Evolutionary conservation across 2,797 vertebrate species (phyloP).

Genomic region (Kryptopterus vitreolus): DNA sequence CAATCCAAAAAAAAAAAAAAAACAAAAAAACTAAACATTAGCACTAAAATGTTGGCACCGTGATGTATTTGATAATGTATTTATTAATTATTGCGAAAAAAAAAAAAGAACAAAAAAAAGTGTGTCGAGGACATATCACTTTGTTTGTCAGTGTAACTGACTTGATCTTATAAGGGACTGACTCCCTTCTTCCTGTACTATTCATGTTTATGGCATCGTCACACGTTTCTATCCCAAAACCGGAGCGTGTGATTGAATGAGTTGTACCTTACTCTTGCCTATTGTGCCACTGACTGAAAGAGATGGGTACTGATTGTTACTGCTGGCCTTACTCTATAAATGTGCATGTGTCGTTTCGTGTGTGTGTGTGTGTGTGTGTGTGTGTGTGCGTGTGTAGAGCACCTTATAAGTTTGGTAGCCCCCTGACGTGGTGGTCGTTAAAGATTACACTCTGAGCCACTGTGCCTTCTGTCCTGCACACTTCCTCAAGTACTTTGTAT

Average conservation of each 20-base stretch:
- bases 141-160: constrained; percentile 51
- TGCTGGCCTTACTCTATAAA: constrained; percentile 61
- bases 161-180: constrained; percentile 27
- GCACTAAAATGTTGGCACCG: constrained; percentile 48
- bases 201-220: background rate
- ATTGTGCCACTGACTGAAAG: constrained; percentile 57
- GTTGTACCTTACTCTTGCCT: constrained; percentile 47
- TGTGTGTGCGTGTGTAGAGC: constrained; percentile 67
- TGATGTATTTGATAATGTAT: constrained; percentile 39
- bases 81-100: constrained; percentile 40
- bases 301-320: constrained; percentile 60
- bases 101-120: constrained; percentile 31
- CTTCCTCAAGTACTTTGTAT: constrained; percentile 82
- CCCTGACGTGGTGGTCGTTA: constrained; percentile 76
- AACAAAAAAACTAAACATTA: constrained; percentile 58
- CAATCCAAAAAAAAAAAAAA: too few relatives aligned
- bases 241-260: constrained; percentile 28
- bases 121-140: constrained; percentile 46
- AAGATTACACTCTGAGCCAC: constrained; percentile 79
- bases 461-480: constrained; percentile 85
- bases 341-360: constrained; percentile 69
- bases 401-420: constrained; percentile 61
- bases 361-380: constrained; percentile 71
- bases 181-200: constrained; percentile 29
- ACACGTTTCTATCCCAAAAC: background rate